A percentile compares a stretch with the other conserved stretches of the same genome.
Evolutionary conservation across 2,797 vertebrate species (phyloP).

Genomic region (Megalops cyprinoides): DNA sequence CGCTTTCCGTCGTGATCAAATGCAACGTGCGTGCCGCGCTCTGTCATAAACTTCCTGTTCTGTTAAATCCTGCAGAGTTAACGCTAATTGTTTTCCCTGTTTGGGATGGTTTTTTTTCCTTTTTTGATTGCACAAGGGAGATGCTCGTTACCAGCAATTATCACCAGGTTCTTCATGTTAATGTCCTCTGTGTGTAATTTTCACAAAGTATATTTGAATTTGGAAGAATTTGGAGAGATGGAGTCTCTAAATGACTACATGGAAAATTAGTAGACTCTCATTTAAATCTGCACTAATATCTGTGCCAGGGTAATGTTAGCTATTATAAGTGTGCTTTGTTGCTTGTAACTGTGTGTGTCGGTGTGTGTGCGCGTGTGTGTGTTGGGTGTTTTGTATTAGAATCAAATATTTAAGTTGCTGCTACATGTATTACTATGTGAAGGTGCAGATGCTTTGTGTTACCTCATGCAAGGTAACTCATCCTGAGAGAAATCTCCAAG

Average conservation of each 20-base stretch:
- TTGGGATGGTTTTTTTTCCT: conserved; percentile 11
- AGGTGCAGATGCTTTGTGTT: not conserved
- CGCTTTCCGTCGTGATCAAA: conserved; percentile 16
- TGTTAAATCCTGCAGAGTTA: conserved; percentile 21
- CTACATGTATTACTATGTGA: not conserved
- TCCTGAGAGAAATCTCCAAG: not conserved
- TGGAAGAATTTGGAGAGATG: not conserved
- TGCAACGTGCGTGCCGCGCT: not conserved
- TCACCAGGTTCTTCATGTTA: not conserved
- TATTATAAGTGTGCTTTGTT: no score
- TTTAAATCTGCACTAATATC: not conserved
- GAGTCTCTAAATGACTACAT: no score
- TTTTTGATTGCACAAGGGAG: not conserved
- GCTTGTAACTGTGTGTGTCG: not conserved
- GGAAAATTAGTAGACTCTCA: not conserved
- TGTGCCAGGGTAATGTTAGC: not conserved
- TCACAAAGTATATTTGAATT: not conserved
- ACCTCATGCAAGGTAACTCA: not conserved
- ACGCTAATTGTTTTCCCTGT: conserved; percentile 20
- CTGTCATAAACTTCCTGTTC: conserved; percentile 18
- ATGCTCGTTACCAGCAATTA: not conserved
- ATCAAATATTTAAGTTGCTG: not conserved
- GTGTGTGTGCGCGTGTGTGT: not conserved
- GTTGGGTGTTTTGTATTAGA: not conserved
- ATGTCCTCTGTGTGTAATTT: not conserved